These are phyloP conservation scores for Porites australiensis DNA, from an alignment of 64 coral and sea anemone genomes.

Conservation along the genomic window DNA sequence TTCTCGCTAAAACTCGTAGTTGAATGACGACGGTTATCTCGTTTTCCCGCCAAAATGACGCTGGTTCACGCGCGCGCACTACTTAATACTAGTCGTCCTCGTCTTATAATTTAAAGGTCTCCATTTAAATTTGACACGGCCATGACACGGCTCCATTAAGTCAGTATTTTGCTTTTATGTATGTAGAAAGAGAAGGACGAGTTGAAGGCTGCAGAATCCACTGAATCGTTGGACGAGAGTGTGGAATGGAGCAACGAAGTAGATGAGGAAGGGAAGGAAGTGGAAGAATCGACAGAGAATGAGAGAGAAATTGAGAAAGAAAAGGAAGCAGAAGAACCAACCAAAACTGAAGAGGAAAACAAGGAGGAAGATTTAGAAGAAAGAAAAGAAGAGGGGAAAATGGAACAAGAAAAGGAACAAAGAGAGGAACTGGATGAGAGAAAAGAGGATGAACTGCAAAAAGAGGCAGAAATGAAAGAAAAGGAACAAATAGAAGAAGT, in stretches of 20 bases:
- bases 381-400: not conserved
- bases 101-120: no score
- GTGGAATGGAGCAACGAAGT: not conserved
- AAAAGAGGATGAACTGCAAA: conserved; percentile 13
- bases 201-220: conserved; percentile 43
- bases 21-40: no score
- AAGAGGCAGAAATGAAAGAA: conserved; percentile 15
- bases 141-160: no score
- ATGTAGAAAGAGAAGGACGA: conserved; percentile 36
- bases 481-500: not conserved
- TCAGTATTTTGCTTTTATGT: not conserved
- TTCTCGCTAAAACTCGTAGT: no score
- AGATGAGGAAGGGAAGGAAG: not conserved
- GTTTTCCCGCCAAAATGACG: no score
- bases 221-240: conserved; percentile 20
- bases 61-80: no score
- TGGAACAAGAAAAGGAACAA: not conserved
- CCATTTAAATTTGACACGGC: no score
- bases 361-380: conserved; percentile 25
- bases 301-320: not conserved
- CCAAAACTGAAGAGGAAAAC: conserved; percentile 12
- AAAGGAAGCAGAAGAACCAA: not conserved
- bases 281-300: not conserved
- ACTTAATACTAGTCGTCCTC: no score
- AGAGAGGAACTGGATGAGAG: not conserved